Base-by-base conservation (phyloP, 2,888 invertebrate species). In the Bellardia bayeri region DNA sequence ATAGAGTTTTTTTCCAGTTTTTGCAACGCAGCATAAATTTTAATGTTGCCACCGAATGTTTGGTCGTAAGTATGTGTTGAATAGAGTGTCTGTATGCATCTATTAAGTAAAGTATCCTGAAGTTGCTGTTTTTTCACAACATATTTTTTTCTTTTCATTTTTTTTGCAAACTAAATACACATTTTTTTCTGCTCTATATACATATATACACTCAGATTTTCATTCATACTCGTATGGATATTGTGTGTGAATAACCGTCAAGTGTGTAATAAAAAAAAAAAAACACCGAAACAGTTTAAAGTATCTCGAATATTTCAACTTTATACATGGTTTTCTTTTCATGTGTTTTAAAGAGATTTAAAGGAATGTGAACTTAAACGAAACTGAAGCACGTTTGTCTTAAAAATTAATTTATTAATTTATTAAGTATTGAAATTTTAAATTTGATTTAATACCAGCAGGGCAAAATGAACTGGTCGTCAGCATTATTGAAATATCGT, bases 21-120 rank as follows among this genome's bases (percentile, higher is more conserved):
- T 79, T 86, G 68, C 82, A 74, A 82, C 74, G 16, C 69, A 75
- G 75, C 72, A 86, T 74, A 79, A 74, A 69, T 82, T 76, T 74
- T 72, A 84, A 87, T 85, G 82, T 79, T 74, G 82, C 66, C 61
- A 74, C 54, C 72, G 54, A 80, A 75, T 63, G 66, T 61, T 56
- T 42, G 51, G 2, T 11, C 56, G 23, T 37, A 72, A 72, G 69
- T 78, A 69, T 85, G 75, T 64, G 66, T 78, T 71, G 64, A 49
- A 66, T 71, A 49, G 72, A 40, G 72, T 74, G 78, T 61, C 56
- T 76, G 79, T 76, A 13, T 83, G 51, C 75, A 83, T 83, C 75
- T 80, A 58, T 83, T 82, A 80, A 68, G 51, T 75, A 40, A 80
- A 83, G 79, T 80, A 80, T 86, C 79, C 82, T 71, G 56, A 83